A percentile compares a stretch with the other conserved stretches of the same genome.
Evolutionary conservation across 2,797 vertebrate genomes (phyloP).

Genomic region (Delichon dasypus): DNA sequence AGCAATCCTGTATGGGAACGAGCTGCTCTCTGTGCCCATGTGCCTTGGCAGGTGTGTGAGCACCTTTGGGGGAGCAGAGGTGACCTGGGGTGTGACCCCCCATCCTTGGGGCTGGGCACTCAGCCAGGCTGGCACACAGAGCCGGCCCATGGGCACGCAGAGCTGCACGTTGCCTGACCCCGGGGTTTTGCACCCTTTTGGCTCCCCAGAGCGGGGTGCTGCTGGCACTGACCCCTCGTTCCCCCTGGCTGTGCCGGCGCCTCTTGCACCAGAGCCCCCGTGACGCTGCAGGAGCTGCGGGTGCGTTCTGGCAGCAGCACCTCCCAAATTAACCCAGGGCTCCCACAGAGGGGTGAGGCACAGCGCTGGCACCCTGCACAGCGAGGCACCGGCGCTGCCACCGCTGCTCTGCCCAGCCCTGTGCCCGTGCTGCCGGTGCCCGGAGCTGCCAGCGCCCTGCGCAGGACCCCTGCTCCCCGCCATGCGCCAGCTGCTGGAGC

Average conservation of each 20-base stretch:
- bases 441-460: fast-evolving
- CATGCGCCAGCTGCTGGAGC: fast-evolving
- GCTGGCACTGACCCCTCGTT: background rate
- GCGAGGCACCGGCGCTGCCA: fast-evolving
- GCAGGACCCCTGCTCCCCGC: fast-evolving
- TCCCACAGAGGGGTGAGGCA: fast-evolving
- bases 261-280: background rate
- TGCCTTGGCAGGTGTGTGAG: background rate
- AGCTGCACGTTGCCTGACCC: background rate
- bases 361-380: background rate
- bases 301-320: fast-evolving
- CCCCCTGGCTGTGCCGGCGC: background rate
- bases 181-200: background rate
- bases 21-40: background rate
- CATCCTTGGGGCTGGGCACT: no score
- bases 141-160: background rate
- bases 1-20: background rate
- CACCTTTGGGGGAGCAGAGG: no score
- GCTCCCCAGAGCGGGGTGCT: background rate
- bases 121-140: no score
- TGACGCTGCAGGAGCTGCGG: background rate
- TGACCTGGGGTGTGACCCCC: no score
- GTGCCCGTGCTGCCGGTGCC: background rate
- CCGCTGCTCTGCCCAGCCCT: fast-evolving
- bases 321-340: fast-evolving